Base-by-base conservation (phyloP, 1,140 invertebrate genomes). In the Danaus plexippus region DNA sequence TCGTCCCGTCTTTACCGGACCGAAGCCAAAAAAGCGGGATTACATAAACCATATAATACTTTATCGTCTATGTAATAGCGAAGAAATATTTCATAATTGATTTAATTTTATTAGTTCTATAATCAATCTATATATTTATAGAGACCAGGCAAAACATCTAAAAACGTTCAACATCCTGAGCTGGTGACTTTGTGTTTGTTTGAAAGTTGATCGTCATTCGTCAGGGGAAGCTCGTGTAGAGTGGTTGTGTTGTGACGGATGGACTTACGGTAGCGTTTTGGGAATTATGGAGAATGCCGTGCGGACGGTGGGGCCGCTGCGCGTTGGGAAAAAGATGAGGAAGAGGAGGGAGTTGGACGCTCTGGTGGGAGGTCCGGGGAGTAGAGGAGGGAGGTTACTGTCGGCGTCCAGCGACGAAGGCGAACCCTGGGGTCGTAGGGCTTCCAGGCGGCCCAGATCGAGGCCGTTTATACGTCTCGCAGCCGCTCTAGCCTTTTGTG, bases 311-410 rank as follows among this genome's bases (percentile, higher is more conserved):
- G 87, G 84, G 66, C 87, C 88, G 66, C 71, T 87, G 50, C 73
- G 88, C 54, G 86, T 87, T 40, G 89, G 89, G 54, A 90, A 90
- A 79, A 90, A 90, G 76, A 90, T 90, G 89, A 80, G 89, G 54
- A 90, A 90, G 66, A 79, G 89, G 57, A 81, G 89, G 64, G 89
- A 90, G 71, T 66, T 90, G 67, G 89, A 90, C 66, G 89, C 89
- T 9, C 63, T 90, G 13, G 89, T 89, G 0, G 82, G 80, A 1
- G 82, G 80, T 12, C 73, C 70, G 8, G 82, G 79, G 9, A 69
- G 75, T 1, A 50, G 85, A 5, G 73, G 82, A 0, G 75, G 81
- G 7, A 60, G 78, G 48, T 64, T 90, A 53, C 63, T 90, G 60
- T 90, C 88, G 7, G 88, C 88, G 41, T 89, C 89, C 63, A 90